Base-by-base conservation (phyloP, 2,888 invertebrate genomes). In the Anoncus sp. region DNA sequence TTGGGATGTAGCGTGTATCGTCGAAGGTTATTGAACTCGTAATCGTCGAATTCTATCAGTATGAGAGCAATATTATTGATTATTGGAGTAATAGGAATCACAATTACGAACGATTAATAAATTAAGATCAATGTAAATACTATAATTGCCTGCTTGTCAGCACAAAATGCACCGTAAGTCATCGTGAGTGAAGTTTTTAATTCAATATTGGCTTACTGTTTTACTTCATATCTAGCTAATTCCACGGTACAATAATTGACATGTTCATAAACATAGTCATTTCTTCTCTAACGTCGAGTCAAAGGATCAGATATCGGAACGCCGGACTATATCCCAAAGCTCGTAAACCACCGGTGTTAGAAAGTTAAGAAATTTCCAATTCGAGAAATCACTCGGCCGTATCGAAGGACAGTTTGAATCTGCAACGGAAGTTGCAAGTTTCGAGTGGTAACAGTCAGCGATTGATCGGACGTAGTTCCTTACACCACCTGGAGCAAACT, bases 401-500 rank as follows among this genome's bases (percentile, higher is more conserved):
- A 60, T 35, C 31, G 12, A 63, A 53, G 55, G 59, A 12, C 31
- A 14, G 62, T 18, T 45, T 18, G 69, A 60, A 59, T 77, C 59
- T 31, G 24, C 60, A 47, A 51, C 24, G 31, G 49, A 57, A 72
- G 40, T 57, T 65, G 71, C 49, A 53, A 72, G 45, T 67, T 66
- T 49, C 4, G 40, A 75, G 80, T 80, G 51, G 75, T 62, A 40
- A 51, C 51, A 75, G 57, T 75, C 72, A 65, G 53, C 49, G 51
- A 75, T 66, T 62, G 73, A 69, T 78, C 72, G 70, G 73, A 73
- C 75, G 70, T 62, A 51, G 55, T 69, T 47, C 55, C 67, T 72
- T 12, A 9, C 10, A 40, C 35, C 35, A 53, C 45, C 47, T 14
- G 24, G 47, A 65, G 53, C 47, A 47, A 67, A 63, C 72, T 27